These are phyloP conservation scores for Sitophilus oryzae DNA, from an alignment of 1,140 invertebrate genomes.

Conservation along the genomic window DNA sequence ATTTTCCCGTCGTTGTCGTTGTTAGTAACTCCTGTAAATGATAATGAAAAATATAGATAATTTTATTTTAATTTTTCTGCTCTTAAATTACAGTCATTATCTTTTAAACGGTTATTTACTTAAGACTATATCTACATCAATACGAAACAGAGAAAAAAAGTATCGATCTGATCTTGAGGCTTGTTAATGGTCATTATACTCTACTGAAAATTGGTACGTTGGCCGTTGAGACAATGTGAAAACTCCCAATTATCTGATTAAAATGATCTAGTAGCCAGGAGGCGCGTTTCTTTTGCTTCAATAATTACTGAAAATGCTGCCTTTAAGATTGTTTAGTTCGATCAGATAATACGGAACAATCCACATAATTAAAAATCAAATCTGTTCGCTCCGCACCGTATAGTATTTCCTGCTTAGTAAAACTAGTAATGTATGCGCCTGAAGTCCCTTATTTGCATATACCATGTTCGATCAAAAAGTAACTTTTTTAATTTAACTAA, in stretches of 20 bases:
- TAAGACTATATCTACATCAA: too few relatives aligned
- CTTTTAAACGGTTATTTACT: too few relatives aligned
- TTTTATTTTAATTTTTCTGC: too few relatives aligned
- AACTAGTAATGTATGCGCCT: constrained; percentile 3
- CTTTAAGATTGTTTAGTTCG: constrained; percentile 15
- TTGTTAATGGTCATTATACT: background rate
- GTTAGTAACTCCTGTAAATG: too few relatives aligned
- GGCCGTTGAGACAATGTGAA: constrained; percentile 1
- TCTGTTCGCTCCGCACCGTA: constrained; percentile 4
- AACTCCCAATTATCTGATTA: constrained; percentile 17
- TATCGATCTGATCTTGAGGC: too few relatives aligned
- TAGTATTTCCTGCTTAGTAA: constrained; percentile 15
- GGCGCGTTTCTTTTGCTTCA: constrained; percentile 15
- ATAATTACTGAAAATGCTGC: constrained; percentile 16
- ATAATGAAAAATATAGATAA: too few relatives aligned
- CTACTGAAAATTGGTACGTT: background rate
- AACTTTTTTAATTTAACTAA: background rate
- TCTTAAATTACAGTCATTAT: too few relatives aligned
- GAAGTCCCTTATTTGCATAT: constrained; percentile 3
- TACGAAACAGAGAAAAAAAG: too few relatives aligned
- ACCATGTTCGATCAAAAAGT: background rate
- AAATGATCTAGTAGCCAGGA: constrained; percentile 10
- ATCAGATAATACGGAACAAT: constrained; percentile 19
- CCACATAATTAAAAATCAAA: constrained; percentile 19
- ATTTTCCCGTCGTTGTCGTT: too few relatives aligned